Evolutionary conservation across 1,140 invertebrate species (phyloP).

Genomic region (Tetragonula clypearis): DNA sequence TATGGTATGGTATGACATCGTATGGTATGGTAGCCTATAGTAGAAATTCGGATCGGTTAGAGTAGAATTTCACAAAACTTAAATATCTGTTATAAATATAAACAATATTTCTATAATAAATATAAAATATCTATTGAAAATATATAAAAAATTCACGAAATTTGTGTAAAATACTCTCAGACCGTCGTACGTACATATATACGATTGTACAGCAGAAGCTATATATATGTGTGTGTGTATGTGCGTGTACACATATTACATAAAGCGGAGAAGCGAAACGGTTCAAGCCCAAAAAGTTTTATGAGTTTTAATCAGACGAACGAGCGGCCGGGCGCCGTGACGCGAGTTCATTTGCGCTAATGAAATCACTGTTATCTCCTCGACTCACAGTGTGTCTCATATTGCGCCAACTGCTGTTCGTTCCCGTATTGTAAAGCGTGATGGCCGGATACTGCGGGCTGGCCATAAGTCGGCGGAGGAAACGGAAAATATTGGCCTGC

Average conservation of each 20-base stretch:
- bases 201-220: too few species aligned
- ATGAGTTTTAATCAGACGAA: slow-evolving; percentile 71
- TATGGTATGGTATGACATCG: too few species aligned
- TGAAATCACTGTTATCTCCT: slow-evolving; percentile 71
- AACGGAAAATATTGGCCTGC: slow-evolving; percentile 8
- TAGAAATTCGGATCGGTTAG: too few species aligned
- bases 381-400: slow-evolving; percentile 39
- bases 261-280: neutral
- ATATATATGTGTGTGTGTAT: too few species aligned
- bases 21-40: too few species aligned
- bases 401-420: slow-evolving; percentile 56
- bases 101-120: too few species aligned
- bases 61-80: too few species aligned
- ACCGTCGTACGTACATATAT: neutral
- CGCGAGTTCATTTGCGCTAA: slow-evolving; percentile 70
- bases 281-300: slow-evolving; percentile 61
- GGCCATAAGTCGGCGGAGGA: slow-evolving; percentile 41
- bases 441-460: slow-evolving; percentile 35
- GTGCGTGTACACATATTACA: too few species aligned
- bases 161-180: neutral
- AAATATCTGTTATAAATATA: too few species aligned
- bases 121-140: too few species aligned
- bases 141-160: too few species aligned
- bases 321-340: slow-evolving; percentile 56
- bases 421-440: slow-evolving; percentile 58